Conservation (phyloP, 2,113 vertebrate genomes). For the Bubo blakistoni region DNA sequence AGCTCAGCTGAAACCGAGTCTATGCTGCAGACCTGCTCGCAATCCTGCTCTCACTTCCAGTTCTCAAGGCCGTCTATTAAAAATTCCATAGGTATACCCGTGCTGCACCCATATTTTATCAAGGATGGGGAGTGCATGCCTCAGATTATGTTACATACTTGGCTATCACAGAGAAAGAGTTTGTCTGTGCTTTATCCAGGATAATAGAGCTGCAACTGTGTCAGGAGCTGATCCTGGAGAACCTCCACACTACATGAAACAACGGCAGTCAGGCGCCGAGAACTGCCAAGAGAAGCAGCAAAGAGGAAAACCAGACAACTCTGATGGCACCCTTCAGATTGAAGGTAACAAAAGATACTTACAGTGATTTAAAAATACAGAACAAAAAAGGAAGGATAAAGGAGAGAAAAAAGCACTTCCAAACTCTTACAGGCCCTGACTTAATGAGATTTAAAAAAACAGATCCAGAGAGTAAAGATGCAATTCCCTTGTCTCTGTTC, state of each 20-base stretch:
- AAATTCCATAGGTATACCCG: background rate
- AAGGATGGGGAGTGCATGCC: background rate
- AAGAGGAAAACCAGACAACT: background rate
- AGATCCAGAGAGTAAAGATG: background rate
- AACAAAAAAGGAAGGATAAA: background rate
- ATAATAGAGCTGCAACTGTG: background rate
- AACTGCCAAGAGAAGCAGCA: background rate
- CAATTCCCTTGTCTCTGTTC: background rate
- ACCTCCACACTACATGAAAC: background rate
- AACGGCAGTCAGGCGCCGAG: fast-evolving
- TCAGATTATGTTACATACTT: background rate
- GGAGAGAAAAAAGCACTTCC: background rate
- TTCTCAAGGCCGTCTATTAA: background rate
- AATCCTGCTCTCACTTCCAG: background rate
- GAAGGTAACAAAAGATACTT: background rate
- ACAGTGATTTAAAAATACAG: background rate
- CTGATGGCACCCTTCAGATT: background rate
- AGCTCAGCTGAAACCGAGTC: background rate
- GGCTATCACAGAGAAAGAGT: background rate
- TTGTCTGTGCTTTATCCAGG: background rate
- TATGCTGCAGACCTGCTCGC: background rate
- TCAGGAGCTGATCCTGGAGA: background rate
- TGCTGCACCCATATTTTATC: background rate
- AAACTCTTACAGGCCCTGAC: background rate
- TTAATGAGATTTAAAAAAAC: background rate